Conservation (phyloP, 1,140 invertebrate genomes). For the Aphidius ervi region DNA sequence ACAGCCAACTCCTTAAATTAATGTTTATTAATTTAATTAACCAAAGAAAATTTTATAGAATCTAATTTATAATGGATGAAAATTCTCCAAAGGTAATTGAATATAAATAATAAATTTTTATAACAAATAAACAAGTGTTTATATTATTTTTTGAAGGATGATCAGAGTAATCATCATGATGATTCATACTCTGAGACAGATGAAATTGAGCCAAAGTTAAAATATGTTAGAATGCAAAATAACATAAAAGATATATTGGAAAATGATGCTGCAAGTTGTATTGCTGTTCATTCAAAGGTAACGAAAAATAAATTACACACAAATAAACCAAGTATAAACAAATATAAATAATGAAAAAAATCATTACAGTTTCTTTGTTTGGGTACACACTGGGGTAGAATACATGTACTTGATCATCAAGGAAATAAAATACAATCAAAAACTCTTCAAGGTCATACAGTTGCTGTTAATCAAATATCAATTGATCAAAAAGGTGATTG, state of each 20-base stretch:
- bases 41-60: neutral
- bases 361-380: conserved; percentile 78
- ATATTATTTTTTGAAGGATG: conserved; percentile 28
- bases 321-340: neutral
- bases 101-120: neutral
- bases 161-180: conserved; percentile 37
- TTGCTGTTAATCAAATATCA: conserved; percentile 90
- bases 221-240: conserved; percentile 85
- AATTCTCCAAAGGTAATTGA: conserved; percentile 28
- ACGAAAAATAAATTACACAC: neutral
- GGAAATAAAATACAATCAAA: conserved; percentile 72
- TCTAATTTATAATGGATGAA: conserved; percentile 25
- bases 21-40: neutral
- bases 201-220: conserved; percentile 87
- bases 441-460: conserved; percentile 74
- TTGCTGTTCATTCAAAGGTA: conserved; percentile 89
- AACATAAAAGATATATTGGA: conserved; percentile 81
- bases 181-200: conserved; percentile 54
- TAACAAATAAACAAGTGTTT: neutral
- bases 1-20: too few species aligned
- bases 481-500: conserved; percentile 89
- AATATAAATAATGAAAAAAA: neutral
- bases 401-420: conserved; percentile 88
- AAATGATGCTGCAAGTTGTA: conserved; percentile 86
- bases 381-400: conserved; percentile 85